Conservation (phyloP, 2,888 invertebrate genomes). For the Molanna angustata region DNA sequence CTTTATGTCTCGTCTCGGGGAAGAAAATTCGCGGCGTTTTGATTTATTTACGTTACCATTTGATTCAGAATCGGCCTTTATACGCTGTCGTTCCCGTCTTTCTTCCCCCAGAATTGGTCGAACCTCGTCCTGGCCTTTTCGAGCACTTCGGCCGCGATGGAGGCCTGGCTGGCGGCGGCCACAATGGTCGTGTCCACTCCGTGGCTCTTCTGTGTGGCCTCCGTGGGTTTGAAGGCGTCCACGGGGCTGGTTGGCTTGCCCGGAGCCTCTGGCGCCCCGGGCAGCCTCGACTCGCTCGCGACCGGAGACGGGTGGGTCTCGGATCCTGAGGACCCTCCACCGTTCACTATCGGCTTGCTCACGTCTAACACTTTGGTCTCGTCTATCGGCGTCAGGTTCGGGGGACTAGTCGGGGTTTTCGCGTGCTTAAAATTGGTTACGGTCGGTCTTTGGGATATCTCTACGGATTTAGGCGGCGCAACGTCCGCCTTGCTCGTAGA, state of each 20-base stretch:
- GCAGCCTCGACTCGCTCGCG: conserved; percentile 31
- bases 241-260: too few relatives aligned
- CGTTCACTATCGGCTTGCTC: conserved; percentile 31
- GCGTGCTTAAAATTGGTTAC: conserved; percentile 36
- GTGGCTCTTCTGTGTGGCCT: conserved; percentile 54
- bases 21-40: too few relatives aligned
- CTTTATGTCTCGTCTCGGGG: too few relatives aligned
- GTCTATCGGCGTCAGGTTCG: conserved; percentile 52
- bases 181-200: conserved; percentile 59
- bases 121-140: conserved; percentile 80
- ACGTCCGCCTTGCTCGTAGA: conserved; percentile 35
- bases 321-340: conserved; percentile 42
- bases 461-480: conserved; percentile 51
- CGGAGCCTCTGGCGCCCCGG: not conserved
- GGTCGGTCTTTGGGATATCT: conserved; percentile 55
- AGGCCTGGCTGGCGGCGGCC: conserved; percentile 47
- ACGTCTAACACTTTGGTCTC: conserved; percentile 52
- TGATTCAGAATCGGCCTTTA: conserved; percentile 13
- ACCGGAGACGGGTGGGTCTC: conserved; percentile 47
- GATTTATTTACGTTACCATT: too few relatives aligned
- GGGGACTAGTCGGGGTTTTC: conserved; percentile 53
- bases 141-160: conserved; percentile 70
- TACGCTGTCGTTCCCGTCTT: conserved; percentile 52
- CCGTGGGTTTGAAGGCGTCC: conserved; percentile 49
- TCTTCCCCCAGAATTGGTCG: conserved; percentile 81